phyloP scores from a whole-genome alignment of 2,797 vertebrate species.

The Cephalopachus bancanus region DNA sequence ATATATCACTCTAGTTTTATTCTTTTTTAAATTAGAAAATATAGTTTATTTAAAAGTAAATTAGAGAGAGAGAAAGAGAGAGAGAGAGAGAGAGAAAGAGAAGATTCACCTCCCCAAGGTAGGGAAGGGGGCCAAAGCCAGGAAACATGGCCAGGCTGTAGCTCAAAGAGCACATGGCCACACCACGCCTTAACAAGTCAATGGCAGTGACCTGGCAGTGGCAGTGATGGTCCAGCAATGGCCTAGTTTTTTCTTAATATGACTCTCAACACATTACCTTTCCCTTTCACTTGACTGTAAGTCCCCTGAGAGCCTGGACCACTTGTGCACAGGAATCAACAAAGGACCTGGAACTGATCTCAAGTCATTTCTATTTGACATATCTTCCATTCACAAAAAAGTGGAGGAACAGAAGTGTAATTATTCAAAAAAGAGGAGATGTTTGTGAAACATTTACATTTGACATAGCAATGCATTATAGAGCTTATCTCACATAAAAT shows the following conservation, averaged over 20 bases:
- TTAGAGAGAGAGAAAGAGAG: too few relatives aligned
- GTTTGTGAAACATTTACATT: neutral
- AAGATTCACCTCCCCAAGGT: too few relatives aligned
- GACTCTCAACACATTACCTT: neutral
- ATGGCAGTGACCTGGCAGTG: too few relatives aligned
- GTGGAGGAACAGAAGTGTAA: neutral
- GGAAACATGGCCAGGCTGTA: too few relatives aligned
- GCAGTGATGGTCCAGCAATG: too few relatives aligned
- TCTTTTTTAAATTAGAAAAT: too few relatives aligned
- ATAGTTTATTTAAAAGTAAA: too few relatives aligned
- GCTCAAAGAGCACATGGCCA: too few relatives aligned
- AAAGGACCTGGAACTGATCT: neutral
- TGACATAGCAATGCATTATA: neutral
- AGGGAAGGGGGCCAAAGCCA: too few relatives aligned
- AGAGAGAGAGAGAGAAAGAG: too few relatives aligned
- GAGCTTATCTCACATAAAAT: neutral
- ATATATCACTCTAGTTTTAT: neutral
- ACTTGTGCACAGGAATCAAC: neutral
- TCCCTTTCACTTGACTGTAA: neutral
- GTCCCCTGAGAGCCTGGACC: neutral
- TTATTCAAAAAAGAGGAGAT: neutral
- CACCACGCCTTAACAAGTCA: too few relatives aligned
- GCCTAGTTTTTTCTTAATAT: neutral
- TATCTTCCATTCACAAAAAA: neutral
- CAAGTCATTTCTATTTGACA: neutral